A percentile compares a stretch with the other conserved stretches of the same genome.
phyloP scores from a whole-genome alignment of 2,888 invertebrate species.

The Agonopterix alstromeriana region DNA sequence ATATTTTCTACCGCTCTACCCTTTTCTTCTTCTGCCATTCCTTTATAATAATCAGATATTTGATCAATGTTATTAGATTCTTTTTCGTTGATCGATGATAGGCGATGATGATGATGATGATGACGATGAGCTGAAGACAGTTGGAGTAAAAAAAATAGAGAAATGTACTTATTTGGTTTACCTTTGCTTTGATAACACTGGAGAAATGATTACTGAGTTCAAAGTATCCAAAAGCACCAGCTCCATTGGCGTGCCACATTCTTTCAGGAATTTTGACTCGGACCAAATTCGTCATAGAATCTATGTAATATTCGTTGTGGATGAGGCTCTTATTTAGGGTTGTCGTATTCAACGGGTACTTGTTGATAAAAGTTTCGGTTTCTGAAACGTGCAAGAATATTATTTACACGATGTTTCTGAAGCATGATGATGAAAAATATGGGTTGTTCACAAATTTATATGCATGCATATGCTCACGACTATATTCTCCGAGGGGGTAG shows the following conservation, averaged over 20 bases:
- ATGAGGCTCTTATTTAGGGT: slow-evolving; percentile 8
- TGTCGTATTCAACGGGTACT: slow-evolving; percentile 80
- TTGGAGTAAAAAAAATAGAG: no score
- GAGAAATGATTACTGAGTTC: slow-evolving; percentile 2
- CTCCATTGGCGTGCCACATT: slow-evolving; percentile 93
- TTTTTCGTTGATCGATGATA: slow-evolving; percentile 78
- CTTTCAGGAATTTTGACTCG: slow-evolving; percentile 92
- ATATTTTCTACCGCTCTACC: slow-evolving; percentile 87
- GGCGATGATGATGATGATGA: no score
- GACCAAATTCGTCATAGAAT: slow-evolving; percentile 84
- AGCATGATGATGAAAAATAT: no score
- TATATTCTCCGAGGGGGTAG: no score
- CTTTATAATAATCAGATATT: slow-evolving; percentile 86
- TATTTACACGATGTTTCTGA: no score
- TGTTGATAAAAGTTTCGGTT: slow-evolving; percentile 73
- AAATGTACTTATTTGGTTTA: no score
- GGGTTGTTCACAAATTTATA: no score
- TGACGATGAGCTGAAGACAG: no score
- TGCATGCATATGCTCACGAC: no score
- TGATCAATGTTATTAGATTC: slow-evolving; percentile 93
- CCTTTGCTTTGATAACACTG: slow-evolving; percentile 55
- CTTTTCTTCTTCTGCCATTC: slow-evolving; percentile 82
- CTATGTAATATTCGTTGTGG: slow-evolving; percentile 65
- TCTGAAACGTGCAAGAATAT: no score
- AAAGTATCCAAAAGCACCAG: slow-evolving; percentile 70